Conservation (phyloP, 2,797 vertebrate species). For the Tinamus major region DNA sequence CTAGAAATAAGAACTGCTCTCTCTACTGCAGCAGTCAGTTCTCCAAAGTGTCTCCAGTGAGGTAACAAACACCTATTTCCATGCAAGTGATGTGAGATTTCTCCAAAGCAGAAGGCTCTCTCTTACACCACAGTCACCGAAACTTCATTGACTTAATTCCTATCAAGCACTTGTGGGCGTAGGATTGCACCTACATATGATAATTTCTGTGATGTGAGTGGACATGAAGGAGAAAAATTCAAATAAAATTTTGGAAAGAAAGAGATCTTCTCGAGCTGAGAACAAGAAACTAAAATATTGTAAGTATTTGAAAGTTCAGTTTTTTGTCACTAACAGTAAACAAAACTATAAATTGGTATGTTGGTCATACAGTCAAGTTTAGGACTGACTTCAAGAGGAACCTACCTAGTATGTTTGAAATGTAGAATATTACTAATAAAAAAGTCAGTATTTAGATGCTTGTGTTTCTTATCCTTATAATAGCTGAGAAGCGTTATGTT, state of each 20-base stretch:
- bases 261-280: not conserved
- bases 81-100: not conserved
- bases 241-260: not conserved
- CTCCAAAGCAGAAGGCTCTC: not conserved
- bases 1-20: not conserved
- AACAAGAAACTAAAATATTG: not conserved
- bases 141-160: constrained; percentile 13
- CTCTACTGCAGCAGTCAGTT: not conserved
- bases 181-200: not conserved
- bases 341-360: not conserved
- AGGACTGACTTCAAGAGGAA: not conserved
- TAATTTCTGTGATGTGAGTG: not conserved
- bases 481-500: not conserved
- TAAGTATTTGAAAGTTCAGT: not conserved
- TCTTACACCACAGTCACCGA: not conserved
- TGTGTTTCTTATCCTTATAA: not conserved
- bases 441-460: not conserved
- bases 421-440: not conserved
- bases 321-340: not conserved
- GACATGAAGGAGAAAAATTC: not conserved
- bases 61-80: not conserved
- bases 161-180: not conserved
- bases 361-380: not conserved
- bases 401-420: not conserved
- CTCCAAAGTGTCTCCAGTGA: not conserved